These are phyloP conservation scores for Iphiclides podalirius DNA, from an alignment of 2,888 invertebrate species.

Conservation along the genomic window DNA sequence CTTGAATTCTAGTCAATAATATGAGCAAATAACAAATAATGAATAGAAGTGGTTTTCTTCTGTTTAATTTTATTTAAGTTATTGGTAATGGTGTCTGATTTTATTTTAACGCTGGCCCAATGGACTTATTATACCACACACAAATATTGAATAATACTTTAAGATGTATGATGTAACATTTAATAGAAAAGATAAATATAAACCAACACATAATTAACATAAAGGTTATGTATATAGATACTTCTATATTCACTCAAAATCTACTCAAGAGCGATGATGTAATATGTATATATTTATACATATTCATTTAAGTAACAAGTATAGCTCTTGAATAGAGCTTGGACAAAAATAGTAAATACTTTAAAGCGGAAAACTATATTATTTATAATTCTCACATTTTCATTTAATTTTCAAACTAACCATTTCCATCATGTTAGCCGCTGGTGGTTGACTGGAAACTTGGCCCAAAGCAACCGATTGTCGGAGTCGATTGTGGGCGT, in stretches of 20 bases:
- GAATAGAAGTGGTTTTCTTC: slow-evolving; percentile 2
- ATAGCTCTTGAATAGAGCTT: no score
- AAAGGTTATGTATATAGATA: no score
- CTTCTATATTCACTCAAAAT: no score
- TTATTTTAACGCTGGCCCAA: slow-evolving; percentile 1
- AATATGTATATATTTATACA: no score
- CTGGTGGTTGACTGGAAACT: slow-evolving; percentile 86
- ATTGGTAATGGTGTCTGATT: not conserved
- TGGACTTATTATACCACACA: not conserved
- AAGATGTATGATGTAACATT: not conserved
- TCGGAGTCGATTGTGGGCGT: slow-evolving; percentile 89
- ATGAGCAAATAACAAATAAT: slow-evolving; percentile 12
- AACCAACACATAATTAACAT: no score
- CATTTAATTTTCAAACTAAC: no score
- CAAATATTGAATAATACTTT: not conserved
- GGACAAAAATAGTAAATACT: no score
- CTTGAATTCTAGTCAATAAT: slow-evolving; percentile 13
- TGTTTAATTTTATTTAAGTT: slow-evolving; percentile 7
- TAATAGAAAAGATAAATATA: not conserved
- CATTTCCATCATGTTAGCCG: slow-evolving; percentile 93
- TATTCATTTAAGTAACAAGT: no score
- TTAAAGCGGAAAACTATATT: no score
- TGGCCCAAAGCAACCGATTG: slow-evolving; percentile 89
- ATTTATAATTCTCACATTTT: no score
- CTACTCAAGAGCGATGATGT: no score